Evolutionary conservation across 2,797 vertebrate genomes (phyloP).

Genomic region (Eulemur mongoz): DNA sequence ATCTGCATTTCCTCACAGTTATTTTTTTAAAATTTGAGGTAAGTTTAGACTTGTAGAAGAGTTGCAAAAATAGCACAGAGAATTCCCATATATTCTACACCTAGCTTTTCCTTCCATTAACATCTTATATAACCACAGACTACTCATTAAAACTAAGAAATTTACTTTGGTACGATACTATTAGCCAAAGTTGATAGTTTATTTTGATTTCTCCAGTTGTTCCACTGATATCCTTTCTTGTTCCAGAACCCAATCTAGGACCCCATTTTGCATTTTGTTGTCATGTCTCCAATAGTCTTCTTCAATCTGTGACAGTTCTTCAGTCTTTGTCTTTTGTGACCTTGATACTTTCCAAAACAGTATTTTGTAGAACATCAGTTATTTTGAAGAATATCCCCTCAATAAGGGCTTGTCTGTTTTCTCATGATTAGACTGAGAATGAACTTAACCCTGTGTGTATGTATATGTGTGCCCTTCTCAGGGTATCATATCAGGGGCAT

Average conservation of each 20-base stretch:
- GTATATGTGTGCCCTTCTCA: neutral
- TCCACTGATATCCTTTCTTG: neutral
- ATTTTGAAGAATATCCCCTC: neutral
- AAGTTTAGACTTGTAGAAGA: constrained; percentile 21
- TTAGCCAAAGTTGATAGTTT: neutral
- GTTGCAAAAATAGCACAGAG: neutral
- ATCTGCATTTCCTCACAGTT: neutral
- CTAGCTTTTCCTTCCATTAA: neutral
- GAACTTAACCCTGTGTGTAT: neutral
- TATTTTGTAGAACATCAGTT: neutral
- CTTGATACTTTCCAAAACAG: neutral
- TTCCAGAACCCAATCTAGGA: neutral
- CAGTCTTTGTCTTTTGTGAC: neutral
- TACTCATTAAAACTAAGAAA: constrained; percentile 19
- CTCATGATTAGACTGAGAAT: neutral
- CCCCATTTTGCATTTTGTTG: neutral
- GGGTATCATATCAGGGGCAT: neutral
- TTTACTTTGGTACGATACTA: neutral
- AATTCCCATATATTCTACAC: neutral
- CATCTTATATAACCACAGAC: neutral
- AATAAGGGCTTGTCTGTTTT: neutral
- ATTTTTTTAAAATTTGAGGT: neutral
- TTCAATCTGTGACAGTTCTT: neutral
- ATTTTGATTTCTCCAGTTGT: neutral
- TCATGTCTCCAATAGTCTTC: neutral